Evolutionary conservation across 2,888 invertebrate species (phyloP), one percentile per base, ranked within the genome.

Genomic region (Lasioglossum leucozonium): DNA sequence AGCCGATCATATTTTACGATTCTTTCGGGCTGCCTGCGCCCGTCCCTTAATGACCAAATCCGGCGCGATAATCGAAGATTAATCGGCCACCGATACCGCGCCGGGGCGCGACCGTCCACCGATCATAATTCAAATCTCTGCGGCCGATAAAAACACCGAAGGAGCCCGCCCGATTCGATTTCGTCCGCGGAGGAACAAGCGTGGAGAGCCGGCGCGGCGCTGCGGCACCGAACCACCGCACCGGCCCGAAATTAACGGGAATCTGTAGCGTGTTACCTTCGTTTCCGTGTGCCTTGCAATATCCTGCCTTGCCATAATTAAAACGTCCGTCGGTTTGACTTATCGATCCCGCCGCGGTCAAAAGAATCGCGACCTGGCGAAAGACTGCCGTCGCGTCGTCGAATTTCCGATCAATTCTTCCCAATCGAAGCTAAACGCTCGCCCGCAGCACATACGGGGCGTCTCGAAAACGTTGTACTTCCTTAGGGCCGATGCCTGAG

Each of bases 251-350:
- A 89, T 87, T 88, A 90, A 82, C 88, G 79, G 80, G 81, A 72
- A 88, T 87, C 82, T 55, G 73, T 30, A 71, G 72, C 77, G 84
- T 84, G 83, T 67, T 67, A 85, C 73, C 77, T 78, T 79, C 82
- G 90, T 89, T 91, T 91, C 82, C 88, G 87, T 87, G 88, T 89
- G 79, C 85, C 86, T 86, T 86, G 89, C 88, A 87, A 90, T 90
- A 90, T 90, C 89, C 82, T 85, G 76, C 71, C 65, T 58, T 79
- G 88, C 84, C 87, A 88, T 91, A 91, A 92, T 91, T 92, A 91
- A 91, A 91, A 91, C 77, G 89, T 92, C 90, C 86, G 84, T 74
- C 85, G 82, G 62, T 87, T 90, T 89, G 91, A 91, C 87, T 91
- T 90, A 91, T 90, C 87, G 91, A 87, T 81, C 18, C 69, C 65